A percentile compares a stretch with the other conserved stretches of the same genome.
phyloP scores from a whole-genome alignment of 2,888 invertebrate genomes.

The Diloba caeruleocephala region DNA sequence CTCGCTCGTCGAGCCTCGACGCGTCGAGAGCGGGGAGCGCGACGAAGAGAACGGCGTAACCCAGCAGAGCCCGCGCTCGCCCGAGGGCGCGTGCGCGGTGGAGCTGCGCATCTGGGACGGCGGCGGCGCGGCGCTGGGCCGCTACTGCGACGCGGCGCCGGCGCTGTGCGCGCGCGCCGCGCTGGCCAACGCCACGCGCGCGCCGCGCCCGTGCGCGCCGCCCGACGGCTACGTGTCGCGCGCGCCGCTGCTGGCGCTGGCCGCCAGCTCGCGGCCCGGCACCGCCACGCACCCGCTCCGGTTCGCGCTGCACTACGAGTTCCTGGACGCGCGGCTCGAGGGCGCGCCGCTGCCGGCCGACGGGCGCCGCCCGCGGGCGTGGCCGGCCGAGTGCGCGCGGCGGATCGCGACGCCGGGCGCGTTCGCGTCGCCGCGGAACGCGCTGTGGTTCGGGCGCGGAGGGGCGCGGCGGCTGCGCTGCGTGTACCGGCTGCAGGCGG shows the following conservation, averaged over 20 bases:
- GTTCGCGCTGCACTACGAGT: conserved; percentile 94
- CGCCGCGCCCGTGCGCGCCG: conserved; percentile 93
- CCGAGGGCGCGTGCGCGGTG: conserved; percentile 88
- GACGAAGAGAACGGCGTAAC: conserved; percentile 66
- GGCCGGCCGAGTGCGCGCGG: conserved; percentile 76
- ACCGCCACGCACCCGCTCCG: conserved; percentile 94
- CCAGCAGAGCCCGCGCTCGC: conserved; percentile 33
- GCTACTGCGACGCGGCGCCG: conserved; percentile 93
- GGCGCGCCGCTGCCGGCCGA: conserved; percentile 90
- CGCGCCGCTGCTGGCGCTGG: conserved; percentile 73
- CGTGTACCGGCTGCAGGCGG: conserved; percentile 92
- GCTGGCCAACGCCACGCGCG: conserved; percentile 91
- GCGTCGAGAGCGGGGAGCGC: conserved; percentile 88
- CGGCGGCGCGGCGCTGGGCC: conserved; percentile 91
- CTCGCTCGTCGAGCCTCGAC: conserved; percentile 89
- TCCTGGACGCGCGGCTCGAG: conserved; percentile 94
- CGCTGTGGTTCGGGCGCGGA: conserved; percentile 95
- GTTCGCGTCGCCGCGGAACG: conserved; percentile 93
- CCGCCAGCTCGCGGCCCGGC: conserved; percentile 90
- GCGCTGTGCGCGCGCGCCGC: conserved; percentile 95
- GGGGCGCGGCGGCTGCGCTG: conserved; percentile 94
- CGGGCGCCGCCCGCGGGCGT: conserved; percentile 71
- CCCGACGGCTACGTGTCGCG: conserved; percentile 93
- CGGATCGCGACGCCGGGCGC: conserved; percentile 82
- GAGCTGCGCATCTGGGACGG: conserved; percentile 94